Conservation (phyloP, 1,140 invertebrate genomes). For the Heliconius hewitsoni region DNA sequence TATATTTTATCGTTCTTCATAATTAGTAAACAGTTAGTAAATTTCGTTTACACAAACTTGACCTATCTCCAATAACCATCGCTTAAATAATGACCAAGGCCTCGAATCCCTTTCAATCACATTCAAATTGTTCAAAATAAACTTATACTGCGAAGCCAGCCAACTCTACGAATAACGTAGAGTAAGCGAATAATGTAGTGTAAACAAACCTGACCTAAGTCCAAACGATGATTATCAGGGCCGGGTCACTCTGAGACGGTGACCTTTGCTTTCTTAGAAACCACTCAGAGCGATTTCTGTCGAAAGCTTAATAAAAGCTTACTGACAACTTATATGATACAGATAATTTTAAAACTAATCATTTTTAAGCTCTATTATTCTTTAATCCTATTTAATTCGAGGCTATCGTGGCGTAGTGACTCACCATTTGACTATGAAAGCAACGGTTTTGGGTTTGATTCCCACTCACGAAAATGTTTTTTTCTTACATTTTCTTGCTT, state of each 20-base stretch:
- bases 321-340: no score
- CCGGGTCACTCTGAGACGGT: slow-evolving; percentile 27
- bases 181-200: background rate
- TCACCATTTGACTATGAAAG: no score
- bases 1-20: no score
- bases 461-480: no score
- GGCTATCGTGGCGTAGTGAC: no score
- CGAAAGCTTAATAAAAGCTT: no score
- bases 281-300: slow-evolving; percentile 2
- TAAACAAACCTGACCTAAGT: slow-evolving; percentile 42
- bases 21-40: background rate
- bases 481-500: no score
- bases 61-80: background rate
- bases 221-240: slow-evolving; percentile 28
- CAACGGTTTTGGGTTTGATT: no score
- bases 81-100: background rate
- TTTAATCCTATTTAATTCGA: no score
- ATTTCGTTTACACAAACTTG: background rate
- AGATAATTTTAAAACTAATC: no score
- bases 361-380: no score
- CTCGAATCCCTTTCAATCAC: background rate
- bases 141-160: background rate
- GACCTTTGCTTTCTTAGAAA: slow-evolving; percentile 27
- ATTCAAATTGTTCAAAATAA: slow-evolving; percentile 7
- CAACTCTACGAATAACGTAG: background rate